Conservation (phyloP, 2,797 vertebrate genomes). For the Catamblyrhynchus diadema region DNA sequence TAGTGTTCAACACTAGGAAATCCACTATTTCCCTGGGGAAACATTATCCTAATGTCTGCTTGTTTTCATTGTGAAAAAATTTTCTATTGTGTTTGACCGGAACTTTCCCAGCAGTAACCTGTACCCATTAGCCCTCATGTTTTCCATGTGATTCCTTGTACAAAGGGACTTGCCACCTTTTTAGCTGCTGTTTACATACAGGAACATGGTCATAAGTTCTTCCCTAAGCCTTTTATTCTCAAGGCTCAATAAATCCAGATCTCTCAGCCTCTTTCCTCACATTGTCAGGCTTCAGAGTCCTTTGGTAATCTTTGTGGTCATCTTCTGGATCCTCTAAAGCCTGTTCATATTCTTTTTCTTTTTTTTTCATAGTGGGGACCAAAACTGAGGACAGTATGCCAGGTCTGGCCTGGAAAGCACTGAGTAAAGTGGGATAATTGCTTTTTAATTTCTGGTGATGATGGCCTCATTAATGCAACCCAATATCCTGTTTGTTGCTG, state of each 20-base stretch:
- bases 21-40: neutral
- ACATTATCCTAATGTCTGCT: neutral
- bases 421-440: neutral
- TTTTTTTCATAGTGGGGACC: neutral
- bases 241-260: neutral
- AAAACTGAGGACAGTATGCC: neutral
- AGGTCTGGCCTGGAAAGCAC: neutral
- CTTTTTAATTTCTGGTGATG: neutral
- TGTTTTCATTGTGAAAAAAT: neutral
- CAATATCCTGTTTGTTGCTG: neutral
- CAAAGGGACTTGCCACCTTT: neutral
- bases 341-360: neutral
- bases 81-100: neutral
- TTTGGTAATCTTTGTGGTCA: neutral
- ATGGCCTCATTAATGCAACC: neutral
- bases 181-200: neutral
- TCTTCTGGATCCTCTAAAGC: neutral
- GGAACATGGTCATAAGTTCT: neutral
- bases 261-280: neutral
- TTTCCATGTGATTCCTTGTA: neutral
- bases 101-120: neutral
- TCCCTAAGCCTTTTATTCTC: neutral
- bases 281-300: neutral
- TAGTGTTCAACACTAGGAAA: neutral
- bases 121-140: neutral